Conservation (phyloP, 2,797 vertebrate genomes). For the Tenualosa ilisha region DNA sequence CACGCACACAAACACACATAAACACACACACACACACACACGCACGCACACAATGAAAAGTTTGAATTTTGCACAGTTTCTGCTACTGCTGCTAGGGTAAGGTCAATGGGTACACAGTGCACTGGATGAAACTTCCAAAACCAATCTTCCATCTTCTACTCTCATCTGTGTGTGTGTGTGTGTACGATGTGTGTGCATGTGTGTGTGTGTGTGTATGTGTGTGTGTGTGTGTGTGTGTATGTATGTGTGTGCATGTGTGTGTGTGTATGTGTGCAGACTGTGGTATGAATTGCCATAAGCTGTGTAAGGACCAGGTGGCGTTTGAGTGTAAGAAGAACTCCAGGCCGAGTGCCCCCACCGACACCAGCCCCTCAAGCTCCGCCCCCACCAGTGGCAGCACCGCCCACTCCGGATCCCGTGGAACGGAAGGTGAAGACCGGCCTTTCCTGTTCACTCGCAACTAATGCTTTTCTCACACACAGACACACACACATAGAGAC, state of each 20-base stretch:
- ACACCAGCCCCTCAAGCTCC: conserved; percentile 62
- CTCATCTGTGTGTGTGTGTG: not conserved
- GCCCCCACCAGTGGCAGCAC: conserved; percentile 37
- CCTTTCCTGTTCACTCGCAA: not conserved
- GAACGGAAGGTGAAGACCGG: conserved; percentile 39
- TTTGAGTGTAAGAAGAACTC: conserved; percentile 90
- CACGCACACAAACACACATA: not conserved
- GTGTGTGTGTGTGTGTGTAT: not conserved
- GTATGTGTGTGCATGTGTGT: conserved; percentile 5
- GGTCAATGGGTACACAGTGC: not conserved
- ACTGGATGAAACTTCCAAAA: not conserved
- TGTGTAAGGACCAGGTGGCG: conserved; percentile 93
- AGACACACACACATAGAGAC: not conserved
- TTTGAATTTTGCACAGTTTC: not conserved
- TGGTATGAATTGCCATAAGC: conserved; percentile 96
- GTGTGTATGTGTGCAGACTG: conserved; percentile 78
- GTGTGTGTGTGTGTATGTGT: not conserved
- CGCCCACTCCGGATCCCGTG: not conserved
- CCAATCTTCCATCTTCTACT: not conserved
- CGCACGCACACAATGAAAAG: not conserved
- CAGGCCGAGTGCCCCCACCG: conserved; percentile 64
- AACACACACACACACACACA: not conserved
- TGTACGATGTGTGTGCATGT: not conserved
- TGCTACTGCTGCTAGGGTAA: not conserved
- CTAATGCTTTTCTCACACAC: not conserved